Evolutionary conservation across 2,797 vertebrate genomes (phyloP).

Genomic region (Kryptopterus vitreolus): DNA sequence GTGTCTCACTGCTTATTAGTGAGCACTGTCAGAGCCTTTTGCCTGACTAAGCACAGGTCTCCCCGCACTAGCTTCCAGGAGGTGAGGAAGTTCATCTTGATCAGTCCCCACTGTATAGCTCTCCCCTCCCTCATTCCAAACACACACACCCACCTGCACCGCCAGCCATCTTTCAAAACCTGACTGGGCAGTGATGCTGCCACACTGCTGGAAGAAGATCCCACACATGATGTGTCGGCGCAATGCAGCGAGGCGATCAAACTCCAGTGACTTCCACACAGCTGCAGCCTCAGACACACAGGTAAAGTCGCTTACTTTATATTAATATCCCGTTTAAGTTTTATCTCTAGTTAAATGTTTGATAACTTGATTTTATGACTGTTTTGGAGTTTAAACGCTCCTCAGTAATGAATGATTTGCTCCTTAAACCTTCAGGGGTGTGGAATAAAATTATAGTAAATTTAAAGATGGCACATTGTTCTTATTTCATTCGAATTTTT

Average conservation of each 20-base stretch:
- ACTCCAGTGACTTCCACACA: slow-evolving; percentile 29
- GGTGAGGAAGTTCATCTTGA: slow-evolving; percentile 42
- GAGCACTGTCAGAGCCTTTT: slow-evolving; percentile 48
- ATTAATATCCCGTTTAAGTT: not conserved
- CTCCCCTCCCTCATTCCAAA: slow-evolving; percentile 29
- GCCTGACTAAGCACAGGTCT: slow-evolving; percentile 56
- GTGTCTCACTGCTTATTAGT: slow-evolving; percentile 46
- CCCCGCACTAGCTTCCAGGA: slow-evolving; percentile 30
- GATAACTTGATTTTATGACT: not conserved
- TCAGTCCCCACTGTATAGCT: slow-evolving; percentile 45
- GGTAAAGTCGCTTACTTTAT: slow-evolving; percentile 36
- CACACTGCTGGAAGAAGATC: slow-evolving; percentile 52
- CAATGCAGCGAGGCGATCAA: slow-evolving; percentile 54
- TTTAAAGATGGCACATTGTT: not conserved
- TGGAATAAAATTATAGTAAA: not conserved
- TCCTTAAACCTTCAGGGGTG: not conserved
- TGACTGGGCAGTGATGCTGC: slow-evolving; percentile 49
- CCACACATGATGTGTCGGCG: slow-evolving; percentile 52
- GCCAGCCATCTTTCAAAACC: slow-evolving; percentile 55
- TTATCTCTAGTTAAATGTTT: not conserved
- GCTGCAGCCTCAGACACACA: slow-evolving; percentile 37
- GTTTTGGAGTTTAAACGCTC: not conserved
- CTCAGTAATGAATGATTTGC: not conserved
- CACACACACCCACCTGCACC: slow-evolving; percentile 38
- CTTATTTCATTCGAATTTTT: not conserved